phyloP scores from a whole-genome alignment of 1,140 invertebrate species.

The Harpegnathos saltator region DNA sequence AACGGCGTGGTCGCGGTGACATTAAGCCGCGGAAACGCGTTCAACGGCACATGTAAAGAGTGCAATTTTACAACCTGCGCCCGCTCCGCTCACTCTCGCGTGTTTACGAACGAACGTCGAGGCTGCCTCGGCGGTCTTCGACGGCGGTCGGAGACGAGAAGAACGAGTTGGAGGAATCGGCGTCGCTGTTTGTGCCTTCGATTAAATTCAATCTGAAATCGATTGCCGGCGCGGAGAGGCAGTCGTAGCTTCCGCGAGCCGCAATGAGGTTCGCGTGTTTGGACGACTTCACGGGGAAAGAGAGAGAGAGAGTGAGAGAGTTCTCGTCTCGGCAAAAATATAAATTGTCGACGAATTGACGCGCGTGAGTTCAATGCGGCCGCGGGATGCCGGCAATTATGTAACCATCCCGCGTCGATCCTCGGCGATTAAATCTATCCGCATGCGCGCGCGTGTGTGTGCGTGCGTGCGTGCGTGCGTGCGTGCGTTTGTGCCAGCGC shows the following conservation, averaged over 20 bases:
- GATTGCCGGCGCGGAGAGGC: conserved; percentile 39
- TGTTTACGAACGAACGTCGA: conserved; percentile 13
- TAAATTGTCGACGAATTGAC: conserved; percentile 60
- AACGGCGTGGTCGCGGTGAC: background rate
- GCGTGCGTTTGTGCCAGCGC: background rate
- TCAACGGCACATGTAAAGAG: conserved; percentile 25
- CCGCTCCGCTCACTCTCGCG: background rate
- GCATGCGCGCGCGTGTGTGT: conserved; percentile 30
- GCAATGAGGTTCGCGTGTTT: conserved; percentile 17
- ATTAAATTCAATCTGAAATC: conserved; percentile 73
- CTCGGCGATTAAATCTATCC: conserved; percentile 70
- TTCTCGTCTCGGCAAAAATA: conserved; percentile 59
- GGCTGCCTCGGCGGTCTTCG: background rate
- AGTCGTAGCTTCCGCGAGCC: conserved; percentile 56
- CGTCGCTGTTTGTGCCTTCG: conserved; percentile 54
- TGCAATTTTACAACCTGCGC: conserved; percentile 34
- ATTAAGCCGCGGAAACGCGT: conserved; percentile 20
- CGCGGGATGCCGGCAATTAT: conserved; percentile 69
- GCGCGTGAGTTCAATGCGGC: conserved; percentile 55
- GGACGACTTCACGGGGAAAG: background rate
- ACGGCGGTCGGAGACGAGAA: no score
- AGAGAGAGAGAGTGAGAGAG: conserved; percentile 16
- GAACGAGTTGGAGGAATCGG: conserved; percentile 17
- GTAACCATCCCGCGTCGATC: conserved; percentile 69
- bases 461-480: no score